Percentiles rank a stretch among this genome's conserved stretches.
Conservation (phyloP, 2,113 vertebrate species). For the Platysteira castanea region DNA sequence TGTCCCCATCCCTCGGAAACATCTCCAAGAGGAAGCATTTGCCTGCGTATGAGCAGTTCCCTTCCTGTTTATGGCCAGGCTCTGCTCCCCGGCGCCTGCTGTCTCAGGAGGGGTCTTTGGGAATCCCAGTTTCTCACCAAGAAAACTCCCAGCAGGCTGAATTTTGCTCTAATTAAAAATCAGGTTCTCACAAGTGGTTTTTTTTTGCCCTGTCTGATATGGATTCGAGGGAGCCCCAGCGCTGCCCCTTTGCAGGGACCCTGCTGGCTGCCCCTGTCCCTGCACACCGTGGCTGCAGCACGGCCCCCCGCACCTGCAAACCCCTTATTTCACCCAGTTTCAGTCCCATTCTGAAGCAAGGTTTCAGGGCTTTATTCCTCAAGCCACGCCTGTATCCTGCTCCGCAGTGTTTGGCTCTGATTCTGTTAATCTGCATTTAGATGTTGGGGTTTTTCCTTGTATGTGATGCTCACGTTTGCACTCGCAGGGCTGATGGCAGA, state of each 20-base stretch:
- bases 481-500: constrained; percentile 88
- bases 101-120: not conserved
- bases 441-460: not conserved
- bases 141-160: not conserved
- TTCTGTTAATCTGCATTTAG: not conserved
- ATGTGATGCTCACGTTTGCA: not conserved
- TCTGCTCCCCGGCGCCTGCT: not conserved
- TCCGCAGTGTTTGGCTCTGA: not conserved
- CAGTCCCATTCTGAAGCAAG: not conserved
- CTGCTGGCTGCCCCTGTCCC: not conserved
- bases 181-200: fast-evolving
- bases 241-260: fast-evolving
- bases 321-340: not conserved
- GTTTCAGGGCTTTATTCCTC: not conserved
- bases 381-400: not conserved
- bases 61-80: constrained; percentile 32
- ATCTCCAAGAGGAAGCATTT: not conserved
- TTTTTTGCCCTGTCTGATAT: fast-evolving
- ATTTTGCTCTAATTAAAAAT: not conserved
- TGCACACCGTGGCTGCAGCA: not conserved
- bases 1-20: not conserved
- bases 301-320: not conserved
- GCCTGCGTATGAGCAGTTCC: not conserved
- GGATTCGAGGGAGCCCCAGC: fast-evolving
- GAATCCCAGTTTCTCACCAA: not conserved